A percentile compares a stretch with the other conserved stretches of the same genome.
Evolutionary conservation across 23 tunicate genomes (phyloP).

Genomic region (Oikopleura vanhoeffeni): DNA sequence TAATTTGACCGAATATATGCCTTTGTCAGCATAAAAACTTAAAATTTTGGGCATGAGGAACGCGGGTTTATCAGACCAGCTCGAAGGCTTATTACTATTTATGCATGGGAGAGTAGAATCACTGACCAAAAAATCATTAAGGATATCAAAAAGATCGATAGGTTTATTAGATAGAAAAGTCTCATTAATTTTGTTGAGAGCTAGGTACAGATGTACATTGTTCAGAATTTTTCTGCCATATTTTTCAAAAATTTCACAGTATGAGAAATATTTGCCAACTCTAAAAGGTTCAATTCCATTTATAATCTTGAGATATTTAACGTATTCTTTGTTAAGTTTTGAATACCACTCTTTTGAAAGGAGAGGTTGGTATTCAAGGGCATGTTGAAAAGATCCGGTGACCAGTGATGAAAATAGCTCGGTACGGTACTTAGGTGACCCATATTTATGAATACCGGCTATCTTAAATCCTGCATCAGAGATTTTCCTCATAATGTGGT

Average conservation of each 20-base stretch:
- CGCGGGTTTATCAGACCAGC: too few species aligned
- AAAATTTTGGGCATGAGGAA: too few species aligned
- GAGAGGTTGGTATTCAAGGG: background rate
- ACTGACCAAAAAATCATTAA: too few species aligned
- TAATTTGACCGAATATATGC: too few species aligned
- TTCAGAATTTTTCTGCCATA: too few species aligned
- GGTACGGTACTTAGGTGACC: background rate
- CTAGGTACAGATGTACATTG: too few species aligned
- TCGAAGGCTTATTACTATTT: too few species aligned
- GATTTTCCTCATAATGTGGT: background rate
- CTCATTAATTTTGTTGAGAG: too few species aligned
- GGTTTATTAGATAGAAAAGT: too few species aligned
- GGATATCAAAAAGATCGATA: too few species aligned
- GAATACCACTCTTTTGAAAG: background rate
- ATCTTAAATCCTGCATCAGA: background rate
- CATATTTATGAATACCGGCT: background rate
- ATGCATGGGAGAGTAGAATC: too few species aligned
- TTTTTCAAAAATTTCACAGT: background rate
- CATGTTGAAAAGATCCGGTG: background rate
- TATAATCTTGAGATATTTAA: background rate
- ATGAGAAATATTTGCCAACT: background rate
- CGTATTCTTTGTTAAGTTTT: background rate
- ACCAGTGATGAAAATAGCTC: background rate
- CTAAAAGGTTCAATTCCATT: background rate
- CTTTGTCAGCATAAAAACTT: too few species aligned